A percentile compares a stretch with the other conserved stretches of the same genome.
These are phyloP conservation scores for Arion vulgaris DNA, from an alignment of 1,140 invertebrate species.

Conservation along the genomic window DNA sequence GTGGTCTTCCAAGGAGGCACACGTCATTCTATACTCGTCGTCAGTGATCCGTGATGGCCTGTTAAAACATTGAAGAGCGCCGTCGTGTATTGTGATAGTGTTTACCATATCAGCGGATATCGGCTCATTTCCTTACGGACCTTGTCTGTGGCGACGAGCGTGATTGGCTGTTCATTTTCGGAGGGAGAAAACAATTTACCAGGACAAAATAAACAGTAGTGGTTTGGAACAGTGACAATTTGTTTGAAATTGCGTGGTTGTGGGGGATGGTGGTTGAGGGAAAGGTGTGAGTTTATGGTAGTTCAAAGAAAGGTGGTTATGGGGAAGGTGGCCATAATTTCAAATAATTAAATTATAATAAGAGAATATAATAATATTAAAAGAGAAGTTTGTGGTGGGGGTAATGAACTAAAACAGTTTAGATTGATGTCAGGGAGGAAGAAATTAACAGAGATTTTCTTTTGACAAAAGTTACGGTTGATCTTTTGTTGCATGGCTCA, in stretches of 20 bases:
- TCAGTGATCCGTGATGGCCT: not conserved
- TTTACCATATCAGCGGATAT: conserved; percentile 5
- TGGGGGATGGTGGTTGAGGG: not conserved
- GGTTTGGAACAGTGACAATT: not conserved
- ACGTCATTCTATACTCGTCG: conserved; percentile 6
- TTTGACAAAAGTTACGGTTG: not conserved
- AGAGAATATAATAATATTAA: too few relatives aligned
- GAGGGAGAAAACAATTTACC: not conserved
- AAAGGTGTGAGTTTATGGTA: too few relatives aligned
- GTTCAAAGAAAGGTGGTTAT: not conserved
- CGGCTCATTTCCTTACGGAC: conserved; percentile 11
- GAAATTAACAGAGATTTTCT: not conserved
- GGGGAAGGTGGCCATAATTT: not conserved
- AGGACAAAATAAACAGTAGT: too few relatives aligned
- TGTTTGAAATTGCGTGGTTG: too few relatives aligned
- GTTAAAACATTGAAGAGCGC: conserved; percentile 7
- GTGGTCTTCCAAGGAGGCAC: not conserved
- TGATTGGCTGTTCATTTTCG: not conserved
- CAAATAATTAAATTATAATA: too few relatives aligned
- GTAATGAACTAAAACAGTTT: not conserved
- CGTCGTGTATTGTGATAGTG: not conserved
- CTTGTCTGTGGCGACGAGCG: not conserved
- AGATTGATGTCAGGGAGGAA: not conserved
- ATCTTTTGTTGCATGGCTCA: not conserved
- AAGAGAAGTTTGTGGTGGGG: too few relatives aligned